Percentiles rank a stretch among this genome's conserved stretches.
These are phyloP conservation scores for Sebastes fasciatus DNA, from an alignment of 2,113 vertebrate genomes.

Conservation along the genomic window DNA sequence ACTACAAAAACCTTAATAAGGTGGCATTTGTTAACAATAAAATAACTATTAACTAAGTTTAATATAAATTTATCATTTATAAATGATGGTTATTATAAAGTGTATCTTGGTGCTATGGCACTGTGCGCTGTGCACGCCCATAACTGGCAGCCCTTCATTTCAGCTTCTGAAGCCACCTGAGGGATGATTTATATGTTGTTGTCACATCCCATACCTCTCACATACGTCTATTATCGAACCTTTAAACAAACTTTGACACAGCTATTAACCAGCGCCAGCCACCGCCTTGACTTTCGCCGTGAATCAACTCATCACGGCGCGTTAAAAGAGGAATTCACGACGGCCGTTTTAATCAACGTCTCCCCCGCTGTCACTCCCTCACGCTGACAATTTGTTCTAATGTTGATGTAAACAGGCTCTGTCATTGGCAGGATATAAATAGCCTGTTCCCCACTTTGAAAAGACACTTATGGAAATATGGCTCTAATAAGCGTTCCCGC, in stretches of 20 bases:
- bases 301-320: constrained; percentile 9
- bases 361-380: constrained; percentile 19
- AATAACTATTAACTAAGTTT: no score
- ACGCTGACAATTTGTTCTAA: constrained; percentile 10
- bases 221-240: neutral
- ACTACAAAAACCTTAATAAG: no score
- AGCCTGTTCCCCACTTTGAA: constrained; percentile 33
- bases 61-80: no score
- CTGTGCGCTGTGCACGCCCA: neutral
- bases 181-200: neutral
- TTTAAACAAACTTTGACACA: neutral
- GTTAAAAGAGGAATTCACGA: constrained; percentile 10
- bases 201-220: no score
- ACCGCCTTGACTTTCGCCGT: neutral
- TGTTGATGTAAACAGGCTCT: constrained; percentile 32
- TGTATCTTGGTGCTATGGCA: neutral
- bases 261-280: neutral
- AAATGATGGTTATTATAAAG: no score
- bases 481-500: constrained; percentile 30
- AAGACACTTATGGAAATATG: constrained; percentile 47
- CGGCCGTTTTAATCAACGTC: constrained; percentile 27
- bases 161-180: neutral
- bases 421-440: constrained; percentile 54
- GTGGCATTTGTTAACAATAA: no score
- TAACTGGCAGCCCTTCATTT: neutral